Base-by-base conservation (phyloP, 2,888 invertebrate species). In the Halictus quadricinctus region DNA sequence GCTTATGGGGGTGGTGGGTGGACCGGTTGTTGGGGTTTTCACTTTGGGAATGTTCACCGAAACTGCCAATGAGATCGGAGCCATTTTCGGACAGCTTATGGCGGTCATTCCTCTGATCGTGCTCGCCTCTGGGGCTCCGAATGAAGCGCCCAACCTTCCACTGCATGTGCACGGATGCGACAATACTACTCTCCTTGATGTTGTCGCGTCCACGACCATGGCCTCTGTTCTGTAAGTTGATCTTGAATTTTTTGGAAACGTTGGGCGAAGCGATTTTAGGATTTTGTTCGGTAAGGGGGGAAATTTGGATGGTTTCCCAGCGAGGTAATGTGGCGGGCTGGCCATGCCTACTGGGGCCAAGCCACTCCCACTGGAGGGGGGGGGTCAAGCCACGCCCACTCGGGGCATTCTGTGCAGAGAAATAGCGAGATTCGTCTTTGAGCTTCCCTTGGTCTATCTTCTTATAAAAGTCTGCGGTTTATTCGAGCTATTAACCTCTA, bases 1-100 rank as follows among this genome's bases (percentile, higher is more conserved):
- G 76, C 96, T 98, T 90, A 97, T 97, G 92, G 98, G 98, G 2
- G 97, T 98, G 94, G 97, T 98, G 60, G 97, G 98, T 13, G 98
- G 98, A 0, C 97, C 98, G 0, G 96, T 98, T 2, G 95, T 98
- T 12, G 98, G 98, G 0, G 95, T 98, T 1, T 98, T 98, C 93
- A 96, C 97, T 0, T 95, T 98, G 7, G 98, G 98, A 85, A 98
- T 98, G 96, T 96, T 97, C 88, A 97, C 97, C 91, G 98, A 98
- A 1, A 96, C 96, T 95, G 97, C 98, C 12, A 98, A 98, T 93
- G 93, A 94, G 77, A 86, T 60, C 1, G 94, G 94, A 0, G 92
- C 94, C 0, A 81, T 94, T 2, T 76, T 90, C 29, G 94, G 94
- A 1, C 86, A 90, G 5, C 3, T 91, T 1, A 36, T 88, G 0